Evolutionary conservation across 2,888 invertebrate species (phyloP).

Genomic region (Ceraclea dissimilis): DNA sequence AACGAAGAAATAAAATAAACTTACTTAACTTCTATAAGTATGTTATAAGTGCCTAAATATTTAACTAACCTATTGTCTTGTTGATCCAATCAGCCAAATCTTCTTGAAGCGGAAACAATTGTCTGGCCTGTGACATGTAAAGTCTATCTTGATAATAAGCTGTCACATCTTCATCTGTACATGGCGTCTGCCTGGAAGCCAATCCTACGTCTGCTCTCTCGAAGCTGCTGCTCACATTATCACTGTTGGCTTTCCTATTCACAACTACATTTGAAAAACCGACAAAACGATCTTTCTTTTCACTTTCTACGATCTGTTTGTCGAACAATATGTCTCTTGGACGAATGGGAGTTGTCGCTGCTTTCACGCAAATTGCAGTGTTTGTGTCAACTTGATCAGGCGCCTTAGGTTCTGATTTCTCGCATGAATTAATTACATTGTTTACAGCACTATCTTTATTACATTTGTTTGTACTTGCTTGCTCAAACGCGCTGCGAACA

Average conservation of each 20-base stretch:
- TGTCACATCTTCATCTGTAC: conserved; percentile 51
- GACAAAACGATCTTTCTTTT: conserved; percentile 30
- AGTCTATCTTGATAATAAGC: conserved; percentile 66
- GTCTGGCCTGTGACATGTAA: conserved; percentile 67
- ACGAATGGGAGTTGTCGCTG: not conserved
- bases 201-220: conserved; percentile 47
- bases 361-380: not conserved
- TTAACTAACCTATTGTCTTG: conserved; percentile 64
- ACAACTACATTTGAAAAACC: conserved; percentile 43
- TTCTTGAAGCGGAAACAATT: conserved; percentile 75
- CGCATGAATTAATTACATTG: conserved; percentile 1
- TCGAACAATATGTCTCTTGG: conserved; percentile 7
- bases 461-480: conserved; percentile 15
- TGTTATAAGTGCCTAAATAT: too few relatives aligned
- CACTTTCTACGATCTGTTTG: conserved; percentile 13
- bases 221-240: conserved; percentile 28
- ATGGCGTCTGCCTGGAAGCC: conserved; percentile 43
- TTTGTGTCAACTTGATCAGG: conserved; percentile 1
- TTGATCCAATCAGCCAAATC: conserved; percentile 86
- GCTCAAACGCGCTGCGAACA: conserved; percentile 30
- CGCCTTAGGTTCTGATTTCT: not conserved
- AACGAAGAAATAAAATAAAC: too few relatives aligned
- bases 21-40: too few relatives aligned
- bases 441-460: not conserved
- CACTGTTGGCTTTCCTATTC: conserved; percentile 36